phyloP scores from a whole-genome alignment of 2,888 invertebrate genomes.

The Chrysolina oricalcia region DNA sequence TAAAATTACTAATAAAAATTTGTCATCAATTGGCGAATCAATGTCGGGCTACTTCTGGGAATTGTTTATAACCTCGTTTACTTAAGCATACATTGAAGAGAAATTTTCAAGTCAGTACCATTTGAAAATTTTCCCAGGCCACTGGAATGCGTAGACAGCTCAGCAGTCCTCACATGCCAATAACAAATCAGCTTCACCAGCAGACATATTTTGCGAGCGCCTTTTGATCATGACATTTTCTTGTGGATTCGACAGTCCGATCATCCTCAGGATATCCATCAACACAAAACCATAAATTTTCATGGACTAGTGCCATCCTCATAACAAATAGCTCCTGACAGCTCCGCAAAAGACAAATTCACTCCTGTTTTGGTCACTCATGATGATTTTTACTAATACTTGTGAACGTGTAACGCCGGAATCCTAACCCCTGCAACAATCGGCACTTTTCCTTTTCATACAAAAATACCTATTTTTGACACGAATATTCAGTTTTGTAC shows the following conservation, averaged over 20 bases:
- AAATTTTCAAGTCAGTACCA: slow-evolving; percentile 22
- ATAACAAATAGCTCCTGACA: neutral
- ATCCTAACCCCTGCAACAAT: too few species aligned
- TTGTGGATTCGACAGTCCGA: too few species aligned
- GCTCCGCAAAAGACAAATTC: neutral
- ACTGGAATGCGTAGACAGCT: too few species aligned
- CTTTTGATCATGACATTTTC: too few species aligned
- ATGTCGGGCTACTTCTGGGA: neutral
- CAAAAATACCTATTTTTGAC: too few species aligned
- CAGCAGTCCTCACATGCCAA: slow-evolving; percentile 23
- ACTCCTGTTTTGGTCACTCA: neutral
- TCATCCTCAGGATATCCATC: too few species aligned
- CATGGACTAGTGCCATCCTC: too few species aligned
- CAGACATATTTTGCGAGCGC: slow-evolving; percentile 35
- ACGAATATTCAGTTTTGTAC: too few species aligned
- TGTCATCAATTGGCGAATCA: neutral
- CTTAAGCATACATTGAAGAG: slow-evolving; percentile 26
- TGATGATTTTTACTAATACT: too few species aligned
- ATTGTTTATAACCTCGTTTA: slow-evolving; percentile 9
- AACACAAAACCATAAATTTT: too few species aligned
- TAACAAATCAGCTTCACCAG: slow-evolving; percentile 27
- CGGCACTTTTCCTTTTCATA: too few species aligned
- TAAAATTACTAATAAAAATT: neutral
- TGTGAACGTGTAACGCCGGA: too few species aligned
- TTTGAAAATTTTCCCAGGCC: slow-evolving; percentile 20